phyloP scores from a whole-genome alignment of 2,888 invertebrate species.

The Galerucella calmariensis region DNA sequence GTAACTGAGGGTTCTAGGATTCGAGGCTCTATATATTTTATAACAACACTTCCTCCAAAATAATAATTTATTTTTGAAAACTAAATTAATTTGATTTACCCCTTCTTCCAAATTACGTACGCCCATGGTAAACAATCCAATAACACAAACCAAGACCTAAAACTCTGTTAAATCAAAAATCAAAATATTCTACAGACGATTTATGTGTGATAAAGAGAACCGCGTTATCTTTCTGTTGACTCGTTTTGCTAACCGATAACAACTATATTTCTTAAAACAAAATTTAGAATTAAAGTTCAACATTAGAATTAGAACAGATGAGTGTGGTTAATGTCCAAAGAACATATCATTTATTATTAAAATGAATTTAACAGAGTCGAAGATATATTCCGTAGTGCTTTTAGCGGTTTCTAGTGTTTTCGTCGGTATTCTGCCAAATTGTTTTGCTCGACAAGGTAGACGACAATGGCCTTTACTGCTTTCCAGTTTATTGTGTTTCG shows the following conservation, averaged over 20 bases:
- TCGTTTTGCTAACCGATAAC: slow-evolving; percentile 22
- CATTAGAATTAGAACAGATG: not conserved
- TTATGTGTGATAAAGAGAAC: not conserved
- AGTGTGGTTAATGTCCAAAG: not conserved
- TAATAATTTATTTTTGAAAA: too few species aligned
- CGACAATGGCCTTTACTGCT: slow-evolving; percentile 72
- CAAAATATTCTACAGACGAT: not conserved
- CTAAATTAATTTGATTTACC: too few species aligned
- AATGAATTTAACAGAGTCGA: slow-evolving; percentile 60
- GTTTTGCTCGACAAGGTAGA: slow-evolving; percentile 71
- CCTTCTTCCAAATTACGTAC: not conserved
- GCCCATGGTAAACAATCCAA: not conserved
- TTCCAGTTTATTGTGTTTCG: slow-evolving; percentile 80
- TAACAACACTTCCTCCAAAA: too few species aligned
- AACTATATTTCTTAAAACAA: slow-evolving; percentile 8
- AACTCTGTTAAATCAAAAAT: not conserved
- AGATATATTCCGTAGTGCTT: slow-evolving; percentile 73
- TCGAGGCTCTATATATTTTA: too few species aligned
- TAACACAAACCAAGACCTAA: not conserved
- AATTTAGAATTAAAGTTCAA: not conserved
- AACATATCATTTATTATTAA: slow-evolving; percentile 1
- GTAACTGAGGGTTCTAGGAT: too few species aligned
- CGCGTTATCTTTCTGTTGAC: slow-evolving; percentile 5
- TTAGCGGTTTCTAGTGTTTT: slow-evolving; percentile 78
- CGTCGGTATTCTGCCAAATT: slow-evolving; percentile 76